phyloP scores from a whole-genome alignment of 2,797 vertebrate species.

The Catharus ustulatus region DNA sequence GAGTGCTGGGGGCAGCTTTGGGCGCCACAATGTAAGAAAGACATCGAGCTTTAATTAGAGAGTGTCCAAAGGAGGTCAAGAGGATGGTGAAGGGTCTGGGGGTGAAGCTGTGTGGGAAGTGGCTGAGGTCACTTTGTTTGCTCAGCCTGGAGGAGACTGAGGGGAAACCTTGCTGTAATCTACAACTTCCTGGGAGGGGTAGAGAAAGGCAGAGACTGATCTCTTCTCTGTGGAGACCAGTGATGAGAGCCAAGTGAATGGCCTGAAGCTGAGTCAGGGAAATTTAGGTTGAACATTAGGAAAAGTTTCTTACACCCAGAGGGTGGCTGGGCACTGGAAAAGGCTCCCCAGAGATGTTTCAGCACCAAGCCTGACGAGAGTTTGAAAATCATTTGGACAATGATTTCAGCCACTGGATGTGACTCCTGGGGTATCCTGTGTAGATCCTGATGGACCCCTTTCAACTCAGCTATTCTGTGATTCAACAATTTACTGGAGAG shows the following conservation, averaged over 20 bases:
- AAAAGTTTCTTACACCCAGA: neutral
- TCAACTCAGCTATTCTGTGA: neutral
- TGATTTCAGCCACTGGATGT: no score
- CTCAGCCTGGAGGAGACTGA: neutral
- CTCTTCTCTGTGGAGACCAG: neutral
- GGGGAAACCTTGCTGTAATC: neutral
- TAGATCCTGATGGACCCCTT: neutral
- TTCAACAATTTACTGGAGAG: neutral
- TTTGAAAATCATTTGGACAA: neutral
- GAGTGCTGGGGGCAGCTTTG: rapidly evolving
- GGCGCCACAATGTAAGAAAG: rapidly evolving
- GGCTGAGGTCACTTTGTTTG: neutral
- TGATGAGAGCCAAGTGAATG: no score
- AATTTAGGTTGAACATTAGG: neutral
- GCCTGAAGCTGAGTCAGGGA: neutral
- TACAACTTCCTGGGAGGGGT: neutral
- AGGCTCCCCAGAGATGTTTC: no score
- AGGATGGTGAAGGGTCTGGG: neutral
- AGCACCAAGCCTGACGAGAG: neutral
- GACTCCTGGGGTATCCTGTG: neutral
- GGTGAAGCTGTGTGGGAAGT: neutral
- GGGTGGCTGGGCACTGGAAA: neutral
- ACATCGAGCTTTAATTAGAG: neutral
- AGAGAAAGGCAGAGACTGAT: neutral
- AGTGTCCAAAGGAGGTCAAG: neutral